Evolutionary conservation across 2,113 vertebrate genomes (phyloP), one percentile per base, ranked within the genome.

Genomic region (Halichoeres trimaculatus): DNA sequence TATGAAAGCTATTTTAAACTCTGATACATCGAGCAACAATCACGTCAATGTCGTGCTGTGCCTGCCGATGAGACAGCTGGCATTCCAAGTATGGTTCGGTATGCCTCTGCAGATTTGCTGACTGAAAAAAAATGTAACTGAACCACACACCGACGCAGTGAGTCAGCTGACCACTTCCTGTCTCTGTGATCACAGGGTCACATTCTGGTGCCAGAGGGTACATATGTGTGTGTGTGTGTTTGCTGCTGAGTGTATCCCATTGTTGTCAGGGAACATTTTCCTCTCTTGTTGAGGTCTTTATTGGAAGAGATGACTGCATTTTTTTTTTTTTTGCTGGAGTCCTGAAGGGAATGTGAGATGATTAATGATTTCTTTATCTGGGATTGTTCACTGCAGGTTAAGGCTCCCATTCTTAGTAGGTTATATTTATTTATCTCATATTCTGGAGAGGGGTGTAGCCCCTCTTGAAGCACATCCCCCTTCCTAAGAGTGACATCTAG

Each of bases 401-500:
- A 10, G 7, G 48, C 8, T 54, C 56, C 14, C 13, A 47, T 76
- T 80, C 30, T 74, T 59, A 24, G 45, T 36, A 53, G 57, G 24
- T 58, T 61, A 26, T 11, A 55, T 48, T 48, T 2, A 2, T 45
- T 17, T n/a, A 60, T 51, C 48, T 53, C 17, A 38, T 63, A 52
- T 51, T 4, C 30, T 30, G 30, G 30, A 45, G 55, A 85, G 64
- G 90, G 88, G 88, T 38, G 86, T 60, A 38, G 53, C 79, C 76
- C 52, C 20, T 2, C 10, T 57, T 4, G 57, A 67, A 76, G 19
- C 70, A 41, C 50, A 57, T 50, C 22, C 56, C 20, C 70, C 58
- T 45, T 30, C 17, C 51, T 53, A 69, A 69, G 66, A 88, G 69
- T 67, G 92, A 85, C 93, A 90, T 84, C 93, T 92, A 88, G 84